These are phyloP conservation scores for Amphipoea oculea DNA, from an alignment of 2,888 invertebrate genomes.

Conservation along the genomic window DNA sequence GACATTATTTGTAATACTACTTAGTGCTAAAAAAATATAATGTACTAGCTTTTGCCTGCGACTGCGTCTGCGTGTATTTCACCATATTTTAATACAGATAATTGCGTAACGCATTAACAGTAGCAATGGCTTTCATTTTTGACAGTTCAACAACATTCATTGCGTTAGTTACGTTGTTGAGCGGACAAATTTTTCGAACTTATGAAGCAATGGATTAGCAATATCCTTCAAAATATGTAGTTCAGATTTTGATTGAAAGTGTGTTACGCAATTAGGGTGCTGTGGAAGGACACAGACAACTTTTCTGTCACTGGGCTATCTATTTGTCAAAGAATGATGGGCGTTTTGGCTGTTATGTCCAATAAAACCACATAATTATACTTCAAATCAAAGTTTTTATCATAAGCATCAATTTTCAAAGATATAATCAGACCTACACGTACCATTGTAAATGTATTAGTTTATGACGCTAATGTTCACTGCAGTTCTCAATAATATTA, in stretches of 20 bases:
- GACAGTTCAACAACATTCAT: not conserved
- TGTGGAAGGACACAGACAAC: not conserved
- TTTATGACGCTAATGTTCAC: too few relatives aligned
- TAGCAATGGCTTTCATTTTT: too few relatives aligned
- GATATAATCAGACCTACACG: too few relatives aligned
- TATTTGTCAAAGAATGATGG: not conserved
- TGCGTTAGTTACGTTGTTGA: not conserved
- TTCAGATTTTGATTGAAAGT: not conserved
- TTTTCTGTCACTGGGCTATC: not conserved
- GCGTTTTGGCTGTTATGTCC: too few relatives aligned
- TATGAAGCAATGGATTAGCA: too few relatives aligned
- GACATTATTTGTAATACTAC: slow-evolving; percentile 12
- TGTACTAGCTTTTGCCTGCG: not conserved
- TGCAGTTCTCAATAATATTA: too few relatives aligned
- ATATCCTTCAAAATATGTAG: too few relatives aligned
- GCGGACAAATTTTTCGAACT: too few relatives aligned
- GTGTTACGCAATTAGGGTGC: not conserved
- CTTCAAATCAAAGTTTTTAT: too few relatives aligned
- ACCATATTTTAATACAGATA: not conserved
- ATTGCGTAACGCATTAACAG: not conserved
- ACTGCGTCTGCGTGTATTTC: not conserved
- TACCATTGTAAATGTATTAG: too few relatives aligned
- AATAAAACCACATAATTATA: too few relatives aligned
- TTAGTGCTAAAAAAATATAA: slow-evolving; percentile 26
- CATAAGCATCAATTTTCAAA: too few relatives aligned